A percentile compares a stretch with the other conserved stretches of the same genome.
Conservation (phyloP, 1,140 invertebrate genomes). For the Babylonia areolata region DNA sequence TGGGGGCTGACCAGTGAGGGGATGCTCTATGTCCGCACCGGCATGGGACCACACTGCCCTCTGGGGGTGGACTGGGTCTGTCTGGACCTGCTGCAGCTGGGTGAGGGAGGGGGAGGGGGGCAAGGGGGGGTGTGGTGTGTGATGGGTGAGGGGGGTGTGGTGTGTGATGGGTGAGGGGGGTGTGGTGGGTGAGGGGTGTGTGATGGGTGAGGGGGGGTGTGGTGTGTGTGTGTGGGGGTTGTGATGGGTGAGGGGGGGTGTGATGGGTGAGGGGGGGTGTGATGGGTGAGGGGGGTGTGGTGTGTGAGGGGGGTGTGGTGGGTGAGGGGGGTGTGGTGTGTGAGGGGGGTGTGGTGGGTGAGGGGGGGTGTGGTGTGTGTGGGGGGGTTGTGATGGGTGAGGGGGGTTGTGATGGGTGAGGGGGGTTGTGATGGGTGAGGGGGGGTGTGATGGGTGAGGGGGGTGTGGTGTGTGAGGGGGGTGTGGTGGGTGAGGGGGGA, state of each 20-base stretch:
- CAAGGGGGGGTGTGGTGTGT: neutral
- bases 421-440: too few relatives aligned
- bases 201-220: too few relatives aligned
- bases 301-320: too few relatives aligned
- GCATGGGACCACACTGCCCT: conserved; percentile 71
- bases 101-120: conserved; percentile 57
- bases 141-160: neutral
- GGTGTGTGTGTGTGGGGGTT: neutral
- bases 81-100: conserved; percentile 76
- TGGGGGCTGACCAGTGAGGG: conserved; percentile 77
- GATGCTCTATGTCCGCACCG: conserved; percentile 76
- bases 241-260: neutral
- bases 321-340: too few relatives aligned
- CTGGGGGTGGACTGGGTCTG: conserved; percentile 75
- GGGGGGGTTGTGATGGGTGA: too few relatives aligned
- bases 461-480: too few relatives aligned
- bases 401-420: too few relatives aligned
- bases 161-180: neutral
- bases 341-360: too few relatives aligned
- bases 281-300: neutral
- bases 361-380: too few relatives aligned
- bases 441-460: too few relatives aligned
- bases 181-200: too few relatives aligned
- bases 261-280: neutral
- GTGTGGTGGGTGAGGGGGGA: too few relatives aligned